Conservation (phyloP, 2,888 invertebrate species). For the Sepioteuthis lessoniana region DNA sequence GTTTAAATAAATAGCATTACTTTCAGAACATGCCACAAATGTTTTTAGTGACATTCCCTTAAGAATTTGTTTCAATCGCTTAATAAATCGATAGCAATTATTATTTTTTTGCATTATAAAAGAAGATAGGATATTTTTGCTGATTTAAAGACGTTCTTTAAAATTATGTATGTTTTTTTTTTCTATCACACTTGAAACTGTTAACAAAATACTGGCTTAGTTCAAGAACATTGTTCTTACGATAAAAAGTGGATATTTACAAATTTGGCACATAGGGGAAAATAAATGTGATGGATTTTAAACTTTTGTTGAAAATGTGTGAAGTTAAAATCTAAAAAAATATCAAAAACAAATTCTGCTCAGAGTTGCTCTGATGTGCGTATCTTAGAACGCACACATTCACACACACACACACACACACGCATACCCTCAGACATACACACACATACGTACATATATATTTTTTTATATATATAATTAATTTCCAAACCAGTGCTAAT, state of each 20-base stretch:
- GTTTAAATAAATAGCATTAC: too few species aligned
- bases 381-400: not conserved
- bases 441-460: not conserved
- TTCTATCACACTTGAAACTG: too few species aligned
- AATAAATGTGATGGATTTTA: too few species aligned
- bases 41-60: not conserved
- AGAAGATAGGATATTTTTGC: not conserved
- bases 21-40: too few species aligned
- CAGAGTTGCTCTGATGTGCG: not conserved
- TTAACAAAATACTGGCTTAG: too few species aligned
- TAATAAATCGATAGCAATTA: not conserved
- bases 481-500: too few species aligned
- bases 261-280: too few species aligned
- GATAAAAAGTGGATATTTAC: too few species aligned
- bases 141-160: not conserved
- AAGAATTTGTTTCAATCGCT: not conserved
- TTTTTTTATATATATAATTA: not conserved
- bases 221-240: too few species aligned
- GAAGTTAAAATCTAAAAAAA: too few species aligned
- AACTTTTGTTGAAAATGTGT: not conserved
- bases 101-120: not conserved
- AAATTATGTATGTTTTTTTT: too few species aligned
- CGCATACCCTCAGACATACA: not conserved
- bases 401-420: not conserved
- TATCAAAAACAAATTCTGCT: not conserved